Percentiles rank a stretch among this genome's conserved stretches.
Evolutionary conservation across 2,113 vertebrate genomes (phyloP).

Genomic region (Sialia sialis): DNA sequence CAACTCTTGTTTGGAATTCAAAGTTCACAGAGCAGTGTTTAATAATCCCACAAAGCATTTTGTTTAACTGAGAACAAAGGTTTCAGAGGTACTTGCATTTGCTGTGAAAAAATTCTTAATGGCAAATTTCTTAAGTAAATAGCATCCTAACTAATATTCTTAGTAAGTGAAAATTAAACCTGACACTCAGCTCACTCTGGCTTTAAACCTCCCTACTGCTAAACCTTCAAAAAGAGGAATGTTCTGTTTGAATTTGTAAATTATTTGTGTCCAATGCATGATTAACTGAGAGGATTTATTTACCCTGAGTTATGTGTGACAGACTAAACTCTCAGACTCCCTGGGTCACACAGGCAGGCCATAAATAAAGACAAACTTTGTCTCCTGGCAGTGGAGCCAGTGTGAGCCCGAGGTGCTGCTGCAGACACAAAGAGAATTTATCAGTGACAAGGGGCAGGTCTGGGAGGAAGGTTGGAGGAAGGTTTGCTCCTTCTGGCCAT

Average conservation of each 20-base stretch:
- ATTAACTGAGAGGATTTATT: not conserved
- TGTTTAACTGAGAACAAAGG: slow-evolving; percentile 15
- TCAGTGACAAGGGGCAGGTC: not conserved
- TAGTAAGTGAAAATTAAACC: not conserved
- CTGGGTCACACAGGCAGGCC: not conserved
- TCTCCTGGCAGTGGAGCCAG: not conserved
- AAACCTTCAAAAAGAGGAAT: not conserved
- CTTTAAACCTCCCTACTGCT: not conserved
- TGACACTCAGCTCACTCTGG: not conserved
- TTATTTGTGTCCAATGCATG: not conserved
- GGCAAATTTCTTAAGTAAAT: not conserved
- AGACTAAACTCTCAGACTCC: not conserved
- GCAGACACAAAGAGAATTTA: rapidly evolving
- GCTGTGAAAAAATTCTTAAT: not conserved
- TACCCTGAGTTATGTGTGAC: not conserved
- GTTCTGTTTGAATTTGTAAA: not conserved
- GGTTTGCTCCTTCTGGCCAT: not conserved
- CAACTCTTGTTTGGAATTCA: not conserved
- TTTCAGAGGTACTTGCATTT: not conserved
- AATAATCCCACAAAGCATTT: not conserved
- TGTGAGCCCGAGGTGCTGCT: not conserved
- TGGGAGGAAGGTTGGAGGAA: rapidly evolving
- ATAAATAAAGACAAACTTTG: not conserved
- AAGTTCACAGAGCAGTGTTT: not conserved
- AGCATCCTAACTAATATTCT: not conserved